Conservation (phyloP, 2,888 invertebrate genomes). For the Orthosia gothica region DNA sequence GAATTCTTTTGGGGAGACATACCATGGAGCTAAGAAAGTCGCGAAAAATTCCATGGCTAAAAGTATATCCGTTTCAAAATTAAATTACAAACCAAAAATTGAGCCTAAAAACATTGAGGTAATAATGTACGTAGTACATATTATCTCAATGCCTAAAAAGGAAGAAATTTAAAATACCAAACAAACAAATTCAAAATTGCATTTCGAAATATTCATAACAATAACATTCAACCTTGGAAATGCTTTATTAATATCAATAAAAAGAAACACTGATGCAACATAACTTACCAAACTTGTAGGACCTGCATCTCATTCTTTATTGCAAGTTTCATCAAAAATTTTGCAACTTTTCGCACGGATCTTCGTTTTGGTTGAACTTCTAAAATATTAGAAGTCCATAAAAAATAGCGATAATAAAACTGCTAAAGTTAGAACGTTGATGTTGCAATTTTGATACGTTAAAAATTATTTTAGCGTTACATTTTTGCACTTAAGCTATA, state of each 20-base stretch:
- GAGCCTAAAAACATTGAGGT: no score
- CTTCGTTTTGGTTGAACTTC: slow-evolving; percentile 69
- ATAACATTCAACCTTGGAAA: slow-evolving; percentile 8
- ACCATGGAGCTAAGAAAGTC: slow-evolving; percentile 66
- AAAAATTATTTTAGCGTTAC: background rate
- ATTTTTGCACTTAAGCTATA: background rate
- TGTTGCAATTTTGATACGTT: slow-evolving; percentile 37
- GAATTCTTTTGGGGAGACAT: slow-evolving; percentile 84
- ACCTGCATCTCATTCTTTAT: slow-evolving; percentile 31
- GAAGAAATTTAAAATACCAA: background rate
- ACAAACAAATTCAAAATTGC: background rate
- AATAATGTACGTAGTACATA: no score
- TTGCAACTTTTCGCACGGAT: slow-evolving; percentile 38
- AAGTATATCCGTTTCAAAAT: background rate
- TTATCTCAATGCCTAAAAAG: background rate
- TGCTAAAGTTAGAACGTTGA: slow-evolving; percentile 27
- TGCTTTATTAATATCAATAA: slow-evolving; percentile 10
- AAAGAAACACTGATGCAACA: slow-evolving; percentile 16
- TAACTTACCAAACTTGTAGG: background rate
- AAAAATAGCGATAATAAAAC: slow-evolving; percentile 54
- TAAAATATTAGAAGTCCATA: slow-evolving; percentile 44
- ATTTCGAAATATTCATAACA: background rate
- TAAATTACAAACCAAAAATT: background rate
- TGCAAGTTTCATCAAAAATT: slow-evolving; percentile 43
- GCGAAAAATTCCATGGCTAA: background rate